A percentile compares a stretch with the other conserved stretches of the same genome.
These are phyloP conservation scores for Jaculus jaculus DNA, from an alignment of 2,113 vertebrate species.

Conservation along the genomic window DNA sequence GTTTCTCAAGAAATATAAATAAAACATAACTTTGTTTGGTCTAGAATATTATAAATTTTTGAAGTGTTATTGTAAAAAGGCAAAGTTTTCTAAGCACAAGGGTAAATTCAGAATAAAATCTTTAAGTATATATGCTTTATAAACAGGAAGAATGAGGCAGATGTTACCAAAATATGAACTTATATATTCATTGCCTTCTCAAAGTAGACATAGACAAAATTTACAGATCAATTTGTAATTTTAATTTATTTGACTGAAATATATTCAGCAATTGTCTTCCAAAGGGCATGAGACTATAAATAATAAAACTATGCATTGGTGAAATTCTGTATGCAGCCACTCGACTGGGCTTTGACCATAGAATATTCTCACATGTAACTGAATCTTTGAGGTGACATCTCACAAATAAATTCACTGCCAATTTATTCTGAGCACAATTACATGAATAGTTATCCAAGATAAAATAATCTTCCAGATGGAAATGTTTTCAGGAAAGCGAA, in stretches of 20 bases:
- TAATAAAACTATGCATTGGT: background rate
- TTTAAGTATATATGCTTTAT: background rate
- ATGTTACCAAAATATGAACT: background rate
- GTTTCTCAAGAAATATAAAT: background rate
- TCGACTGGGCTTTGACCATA: background rate
- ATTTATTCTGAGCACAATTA: conserved; percentile 52
- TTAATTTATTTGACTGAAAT: background rate
- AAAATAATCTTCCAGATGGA: background rate
- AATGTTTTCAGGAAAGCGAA: background rate
- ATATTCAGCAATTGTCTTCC: background rate
- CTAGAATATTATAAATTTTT: background rate
- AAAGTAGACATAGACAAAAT: conserved; percentile 4
- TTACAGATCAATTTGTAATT: background rate
- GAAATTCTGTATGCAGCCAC: background rate
- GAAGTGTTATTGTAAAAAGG: background rate
- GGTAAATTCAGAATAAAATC: background rate
- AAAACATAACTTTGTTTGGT: background rate
- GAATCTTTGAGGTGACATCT: conserved; percentile 25
- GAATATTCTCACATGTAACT: conserved; percentile 38
- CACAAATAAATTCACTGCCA: conserved; percentile 47
- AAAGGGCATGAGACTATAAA: background rate
- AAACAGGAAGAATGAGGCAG: background rate
- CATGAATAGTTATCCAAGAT: background rate
- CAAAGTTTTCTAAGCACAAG: background rate
- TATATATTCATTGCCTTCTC: background rate